Conservation (phyloP, 2,797 vertebrate species). For the Antrozous pallidus region DNA sequence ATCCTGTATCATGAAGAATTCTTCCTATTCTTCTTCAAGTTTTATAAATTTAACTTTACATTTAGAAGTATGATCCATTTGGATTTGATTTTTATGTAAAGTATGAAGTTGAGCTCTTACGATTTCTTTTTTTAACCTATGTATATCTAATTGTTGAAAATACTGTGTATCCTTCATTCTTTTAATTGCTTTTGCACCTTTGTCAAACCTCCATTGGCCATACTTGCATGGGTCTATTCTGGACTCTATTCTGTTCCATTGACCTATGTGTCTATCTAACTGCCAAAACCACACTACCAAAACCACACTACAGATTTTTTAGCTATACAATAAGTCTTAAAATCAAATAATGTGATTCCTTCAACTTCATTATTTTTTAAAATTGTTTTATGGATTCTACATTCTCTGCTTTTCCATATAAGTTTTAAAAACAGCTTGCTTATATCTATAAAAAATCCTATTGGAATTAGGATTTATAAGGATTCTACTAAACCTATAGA, state of each 20-base stretch:
- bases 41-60: background rate
- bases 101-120: background rate
- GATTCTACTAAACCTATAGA: background rate
- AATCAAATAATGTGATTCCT: background rate
- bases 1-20: background rate
- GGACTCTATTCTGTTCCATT: background rate
- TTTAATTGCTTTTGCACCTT: background rate
- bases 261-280: background rate
- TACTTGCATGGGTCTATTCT: background rate
- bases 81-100: conserved; percentile 16
- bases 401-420: background rate
- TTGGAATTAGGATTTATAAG: background rate
- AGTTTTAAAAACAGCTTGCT: background rate
- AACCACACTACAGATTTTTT: background rate
- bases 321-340: background rate
- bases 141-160: background rate
- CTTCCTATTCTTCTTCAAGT: background rate
- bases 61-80: background rate
- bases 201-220: background rate
- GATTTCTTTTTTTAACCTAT: background rate
- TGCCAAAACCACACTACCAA: background rate
- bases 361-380: background rate
- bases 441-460: background rate
- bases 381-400: background rate
- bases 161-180: background rate